A percentile compares a stretch with the other conserved stretches of the same genome.
Evolutionary conservation across 30 jellyfish, hydroid and myxozoan genomes (phyloP).

Genomic region (Chrysaora quinquecirrha): DNA sequence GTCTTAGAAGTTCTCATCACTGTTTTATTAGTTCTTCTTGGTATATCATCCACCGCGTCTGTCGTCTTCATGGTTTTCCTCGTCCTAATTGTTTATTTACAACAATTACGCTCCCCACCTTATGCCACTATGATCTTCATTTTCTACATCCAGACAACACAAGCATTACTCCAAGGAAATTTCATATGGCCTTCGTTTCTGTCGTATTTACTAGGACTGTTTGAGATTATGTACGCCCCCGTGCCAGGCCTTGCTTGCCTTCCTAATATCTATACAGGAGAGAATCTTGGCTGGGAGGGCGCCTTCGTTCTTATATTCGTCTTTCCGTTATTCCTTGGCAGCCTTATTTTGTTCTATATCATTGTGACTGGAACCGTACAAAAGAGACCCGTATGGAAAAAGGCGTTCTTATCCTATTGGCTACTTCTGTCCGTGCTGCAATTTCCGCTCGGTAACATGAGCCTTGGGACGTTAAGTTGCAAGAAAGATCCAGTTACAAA

Average conservation of each 20-base stretch:
- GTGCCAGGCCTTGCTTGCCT: slow-evolving; percentile 99
- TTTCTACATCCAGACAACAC: slow-evolving; percentile 96
- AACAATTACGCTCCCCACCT: slow-evolving; percentile 97
- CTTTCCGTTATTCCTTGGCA: slow-evolving; percentile 89
- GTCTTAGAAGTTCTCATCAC: slow-evolving; percentile 87
- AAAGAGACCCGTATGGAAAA: slow-evolving; percentile 93
- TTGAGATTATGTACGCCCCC: slow-evolving; percentile 97
- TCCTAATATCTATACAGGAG: slow-evolving; percentile 89
- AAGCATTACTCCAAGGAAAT: slow-evolving; percentile 91
- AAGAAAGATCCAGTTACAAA: slow-evolving; percentile 83
- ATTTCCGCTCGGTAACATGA: slow-evolving; percentile 96
- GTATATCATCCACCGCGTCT: slow-evolving; percentile 95
- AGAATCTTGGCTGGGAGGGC: slow-evolving; percentile 99
- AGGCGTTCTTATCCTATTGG: slow-evolving; percentile 92
- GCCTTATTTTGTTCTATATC: slow-evolving; percentile 68
- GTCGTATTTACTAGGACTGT: slow-evolving; percentile 75
- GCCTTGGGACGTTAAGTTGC: slow-evolving; percentile 96
- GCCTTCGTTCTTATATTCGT: slow-evolving; percentile 85
- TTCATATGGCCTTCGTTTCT: slow-evolving; percentile 96
- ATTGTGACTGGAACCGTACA: slow-evolving; percentile 94
- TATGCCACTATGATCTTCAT: slow-evolving; percentile 95
- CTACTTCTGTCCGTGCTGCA: slow-evolving; percentile 88
- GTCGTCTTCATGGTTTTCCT: slow-evolving; percentile 91
- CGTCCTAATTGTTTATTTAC: slow-evolving; percentile 87
- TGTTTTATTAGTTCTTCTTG: slow-evolving; percentile 87